Conservation (phyloP, 2,797 vertebrate genomes). For the Typhlichthys eigenmanni region DNA sequence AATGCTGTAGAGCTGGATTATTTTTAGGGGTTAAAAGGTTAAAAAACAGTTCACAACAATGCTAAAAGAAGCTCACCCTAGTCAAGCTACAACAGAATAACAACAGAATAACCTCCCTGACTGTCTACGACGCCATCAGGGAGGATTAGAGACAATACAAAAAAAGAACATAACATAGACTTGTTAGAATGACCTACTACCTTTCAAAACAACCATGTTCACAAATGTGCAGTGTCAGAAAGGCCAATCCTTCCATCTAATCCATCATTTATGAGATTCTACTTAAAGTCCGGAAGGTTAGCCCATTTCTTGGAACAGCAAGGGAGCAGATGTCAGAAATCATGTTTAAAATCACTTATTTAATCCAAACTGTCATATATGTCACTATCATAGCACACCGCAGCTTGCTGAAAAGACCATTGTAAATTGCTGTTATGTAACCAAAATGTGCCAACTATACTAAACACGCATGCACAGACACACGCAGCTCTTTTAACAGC, state of each 20-base stretch:
- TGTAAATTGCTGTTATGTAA: neutral
- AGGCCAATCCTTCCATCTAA: constrained; percentile 44
- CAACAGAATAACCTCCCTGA: constrained; percentile 1
- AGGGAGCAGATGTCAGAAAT: constrained; percentile 4
- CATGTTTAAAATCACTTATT: neutral
- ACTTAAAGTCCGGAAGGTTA: constrained; percentile 26
- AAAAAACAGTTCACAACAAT: neutral
- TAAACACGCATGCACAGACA: neutral
- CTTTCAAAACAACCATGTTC: constrained; percentile 35
- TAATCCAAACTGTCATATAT: no score
- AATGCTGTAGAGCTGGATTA: neutral
- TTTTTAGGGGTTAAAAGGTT: constrained; percentile 7
- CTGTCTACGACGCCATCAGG: constrained; percentile 18
- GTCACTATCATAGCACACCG: neutral
- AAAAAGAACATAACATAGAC: constrained; percentile 19
- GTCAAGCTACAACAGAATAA: constrained; percentile 9
- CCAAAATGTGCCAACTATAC: constrained; percentile 1
- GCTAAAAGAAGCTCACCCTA: constrained; percentile 6
- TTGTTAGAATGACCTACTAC: constrained; percentile 52
- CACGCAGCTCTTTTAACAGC: constrained; percentile 6
- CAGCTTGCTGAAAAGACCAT: neutral
- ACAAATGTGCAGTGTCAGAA: constrained; percentile 38
- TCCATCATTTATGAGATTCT: constrained; percentile 42
- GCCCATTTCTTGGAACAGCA: constrained; percentile 8
- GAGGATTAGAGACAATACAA: constrained; percentile 21